Conservation (phyloP, 2,888 invertebrate species). For the Agonopterix heracliana region DNA sequence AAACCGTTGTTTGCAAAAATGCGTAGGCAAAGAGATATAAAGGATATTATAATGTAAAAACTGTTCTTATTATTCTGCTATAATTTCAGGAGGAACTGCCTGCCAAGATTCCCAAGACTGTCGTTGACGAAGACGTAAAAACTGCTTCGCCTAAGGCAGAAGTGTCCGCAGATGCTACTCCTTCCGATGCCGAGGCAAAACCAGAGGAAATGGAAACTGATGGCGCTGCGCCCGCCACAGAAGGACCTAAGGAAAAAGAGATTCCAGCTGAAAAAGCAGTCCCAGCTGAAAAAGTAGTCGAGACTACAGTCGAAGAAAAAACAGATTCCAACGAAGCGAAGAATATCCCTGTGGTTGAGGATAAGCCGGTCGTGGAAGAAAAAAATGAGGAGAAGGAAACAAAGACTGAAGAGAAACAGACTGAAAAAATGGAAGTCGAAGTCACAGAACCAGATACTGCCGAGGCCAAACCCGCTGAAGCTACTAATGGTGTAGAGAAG, state of each 20-base stretch:
- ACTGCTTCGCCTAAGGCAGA: slow-evolving; percentile 21
- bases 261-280: not conserved
- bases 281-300: slow-evolving; percentile 7
- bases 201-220: slow-evolving; percentile 49
- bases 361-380: slow-evolving; percentile 28
- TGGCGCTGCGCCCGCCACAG: slow-evolving; percentile 20
- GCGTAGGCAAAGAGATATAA: no score
- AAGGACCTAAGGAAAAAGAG: slow-evolving; percentile 19
- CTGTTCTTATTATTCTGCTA: not conserved
- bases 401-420: slow-evolving; percentile 41
- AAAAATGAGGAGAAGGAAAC: slow-evolving; percentile 36
- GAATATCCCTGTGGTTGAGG: slow-evolving; percentile 30
- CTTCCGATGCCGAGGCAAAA: slow-evolving; percentile 17
- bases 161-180: slow-evolving; percentile 14
- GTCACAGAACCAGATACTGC: slow-evolving; percentile 34
- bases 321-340: slow-evolving; percentile 30
- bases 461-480: slow-evolving; percentile 25
- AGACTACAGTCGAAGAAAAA: slow-evolving; percentile 16
- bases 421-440: slow-evolving; percentile 38
- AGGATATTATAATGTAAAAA: no score
- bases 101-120: slow-evolving; percentile 74
- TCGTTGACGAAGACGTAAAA: slow-evolving; percentile 46
- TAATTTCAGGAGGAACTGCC: slow-evolving; percentile 60
- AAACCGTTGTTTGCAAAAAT: no score
- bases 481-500: slow-evolving; percentile 27